These are phyloP conservation scores for Podilymbus podiceps DNA, from an alignment of 2,113 vertebrate species.

Conservation along the genomic window DNA sequence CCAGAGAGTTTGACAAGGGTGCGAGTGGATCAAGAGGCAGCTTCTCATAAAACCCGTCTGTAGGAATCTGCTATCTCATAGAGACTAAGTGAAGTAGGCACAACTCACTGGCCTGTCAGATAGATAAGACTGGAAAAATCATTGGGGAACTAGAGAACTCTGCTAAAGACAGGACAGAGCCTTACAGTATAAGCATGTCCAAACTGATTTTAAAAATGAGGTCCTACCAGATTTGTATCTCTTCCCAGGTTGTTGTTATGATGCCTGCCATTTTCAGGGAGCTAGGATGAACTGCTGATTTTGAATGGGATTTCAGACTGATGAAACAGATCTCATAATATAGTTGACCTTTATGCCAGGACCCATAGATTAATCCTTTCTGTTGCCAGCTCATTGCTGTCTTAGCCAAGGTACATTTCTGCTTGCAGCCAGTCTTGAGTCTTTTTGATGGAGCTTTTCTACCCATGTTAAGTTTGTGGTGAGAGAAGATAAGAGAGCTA, in stretches of 20 bases:
- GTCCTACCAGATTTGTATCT: neutral
- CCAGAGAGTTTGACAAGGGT: neutral
- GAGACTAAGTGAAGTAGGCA: neutral
- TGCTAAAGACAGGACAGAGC: neutral
- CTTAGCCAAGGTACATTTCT: neutral
- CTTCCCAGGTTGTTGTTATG: neutral
- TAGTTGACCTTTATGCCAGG: neutral
- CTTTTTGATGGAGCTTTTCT: neutral
- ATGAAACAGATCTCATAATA: neutral
- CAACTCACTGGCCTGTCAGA: neutral
- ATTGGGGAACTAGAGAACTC: neutral
- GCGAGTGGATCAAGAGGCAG: neutral
- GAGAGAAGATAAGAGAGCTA: neutral
- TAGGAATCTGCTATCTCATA: neutral
- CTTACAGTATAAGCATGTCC: neutral
- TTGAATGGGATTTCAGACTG: neutral
- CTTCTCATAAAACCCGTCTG: neutral
- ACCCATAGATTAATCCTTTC: neutral
- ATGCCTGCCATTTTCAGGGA: neutral
- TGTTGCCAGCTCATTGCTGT: neutral
- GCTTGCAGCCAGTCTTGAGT: neutral
- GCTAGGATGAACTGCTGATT: neutral
- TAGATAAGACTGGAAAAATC: neutral
- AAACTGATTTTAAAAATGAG: neutral
- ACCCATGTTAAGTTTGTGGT: neutral